Evolutionary conservation across 1,140 invertebrate species (phyloP), one percentile per base, ranked within the genome.

Genomic region (Vollenhovia emeryi): DNA sequence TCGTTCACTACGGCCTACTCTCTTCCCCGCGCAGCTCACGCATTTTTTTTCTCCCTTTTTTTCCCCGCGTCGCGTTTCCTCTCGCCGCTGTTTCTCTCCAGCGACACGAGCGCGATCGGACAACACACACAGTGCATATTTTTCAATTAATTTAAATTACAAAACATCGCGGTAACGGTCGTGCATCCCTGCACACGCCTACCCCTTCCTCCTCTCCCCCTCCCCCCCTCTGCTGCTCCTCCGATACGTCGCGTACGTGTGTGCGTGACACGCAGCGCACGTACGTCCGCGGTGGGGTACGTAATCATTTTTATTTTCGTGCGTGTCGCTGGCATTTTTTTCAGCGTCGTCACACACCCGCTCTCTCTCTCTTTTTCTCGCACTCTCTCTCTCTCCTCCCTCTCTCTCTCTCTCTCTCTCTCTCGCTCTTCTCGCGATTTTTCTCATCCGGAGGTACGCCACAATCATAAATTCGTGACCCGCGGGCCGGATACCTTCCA

Each of bases 121-220:
- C 91, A 93, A 93, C 93, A 92, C 89, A 89, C 88, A 93, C 91
- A 92, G 90, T 92, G 93, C 93, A 93, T 94, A 94, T 94, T 94
- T 94, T 94, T 93, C 93, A 93, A 93, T 94, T 94, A 93, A 94
- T 94, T 94, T 94, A 93, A 94, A 94, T 94, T 93, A 92, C 93
- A 94, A 94, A 93, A 93, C 91, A 93, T 94, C 92, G 92, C 90
- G 87, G 92, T 92, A 93, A 93, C 89, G 89, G 91, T 80, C 86
- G 78, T 64, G 84, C 84, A 83, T 60, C 74, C 59, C 87, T 62
- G 59, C 87, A 86, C 87, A 76, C 79, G 73, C 80, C 80, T 76
- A 48, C 45, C 57, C 71, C 30, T 36, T 45, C 36, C 40, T 18
- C 50, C 40, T 30, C 55, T n/a, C 8, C 69, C 5, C 4, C 24